Evolutionary conservation across 2,888 invertebrate species (phyloP), one percentile per base, ranked within the genome.

Genomic region (Xestia ashworthii): DNA sequence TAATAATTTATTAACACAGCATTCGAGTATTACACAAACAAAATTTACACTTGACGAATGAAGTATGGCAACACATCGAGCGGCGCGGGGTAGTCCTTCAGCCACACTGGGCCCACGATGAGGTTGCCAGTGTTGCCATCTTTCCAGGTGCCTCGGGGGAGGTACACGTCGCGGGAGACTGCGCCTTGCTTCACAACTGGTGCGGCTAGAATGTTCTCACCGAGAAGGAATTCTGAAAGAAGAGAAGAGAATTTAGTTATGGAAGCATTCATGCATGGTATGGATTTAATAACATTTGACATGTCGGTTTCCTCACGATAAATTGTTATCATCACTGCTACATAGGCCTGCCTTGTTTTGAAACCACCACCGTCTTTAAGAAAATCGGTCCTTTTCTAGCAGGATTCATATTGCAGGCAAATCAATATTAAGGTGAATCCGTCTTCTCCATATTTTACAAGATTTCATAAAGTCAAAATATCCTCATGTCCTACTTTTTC

Each of bases 71-170:
- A 93, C 0, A 96, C 93, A 75, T 97, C 95, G 8, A 98, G 91
- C 0, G 98, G 97, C 0, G 98, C 98, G 1, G 97, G 92, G 92
- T 98, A 98, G 91, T 97, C 93, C 19, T 88, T 87, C 9, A 98
- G 87, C 96, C 97, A 97, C 5, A 86, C 80, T 0, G 97, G 97
- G 1, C 98, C 98, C 55, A 89, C 78, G 84, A 96, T 90, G 2
- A 91, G 71, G 0, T 88, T 90, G 0, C 95, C 95, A 0, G 87
- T 90, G 81, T 91, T 89, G n/a, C 95, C 96, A 90, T 97, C 98
- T 19, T 91, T 92, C 98, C 98, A 98, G n/a, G 80, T 92, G 1
- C 98, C 98, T 0, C 85, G 91, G 0, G 98, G 98, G n/a, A 98
- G 95, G 94, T 98, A 98, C 62, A 98, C 94, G 91, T 98, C 96